Percentiles rank a stretch among this genome's conserved stretches.
These are phyloP conservation scores for Globodera ellingtonae DNA, from an alignment of 1,140 invertebrate species.

Conservation along the genomic window DNA sequence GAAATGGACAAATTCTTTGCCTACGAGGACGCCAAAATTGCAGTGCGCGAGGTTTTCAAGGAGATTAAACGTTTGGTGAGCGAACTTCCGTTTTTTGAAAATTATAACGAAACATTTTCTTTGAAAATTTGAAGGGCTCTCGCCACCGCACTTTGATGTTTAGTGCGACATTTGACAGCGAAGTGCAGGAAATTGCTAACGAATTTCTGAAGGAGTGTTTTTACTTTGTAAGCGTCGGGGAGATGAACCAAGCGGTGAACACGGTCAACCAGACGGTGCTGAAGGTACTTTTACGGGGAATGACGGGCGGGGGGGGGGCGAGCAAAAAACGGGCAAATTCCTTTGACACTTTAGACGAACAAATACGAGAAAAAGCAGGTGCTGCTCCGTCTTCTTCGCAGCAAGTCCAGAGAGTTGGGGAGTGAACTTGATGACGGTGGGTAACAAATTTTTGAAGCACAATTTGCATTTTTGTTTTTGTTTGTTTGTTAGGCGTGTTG, in stretches of 20 bases:
- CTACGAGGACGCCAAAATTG: not conserved
- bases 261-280: conserved; percentile 37
- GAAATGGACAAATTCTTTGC: conserved; percentile 39
- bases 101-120: not conserved
- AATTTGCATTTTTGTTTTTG: not conserved
- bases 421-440: not conserved
- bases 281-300: conserved; percentile 1
- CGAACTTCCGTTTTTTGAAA: not conserved
- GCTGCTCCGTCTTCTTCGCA: conserved; percentile 8
- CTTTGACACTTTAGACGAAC: not conserved
- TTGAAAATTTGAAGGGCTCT: conserved; percentile 7
- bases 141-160: conserved; percentile 39
- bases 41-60: conserved; percentile 14
- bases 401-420: conserved; percentile 6
- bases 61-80: conserved; percentile 9
- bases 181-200: conserved; percentile 20
- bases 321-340: no score
- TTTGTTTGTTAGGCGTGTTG: conserved; percentile 21
- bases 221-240: conserved; percentile 35
- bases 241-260: conserved; percentile 26
- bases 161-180: conserved; percentile 38
- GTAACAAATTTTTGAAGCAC: not conserved
- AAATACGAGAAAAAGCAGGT: conserved; percentile 14
- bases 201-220: conserved; percentile 32
- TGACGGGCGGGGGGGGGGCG: no score